Evolutionary conservation across 2,888 invertebrate species (phyloP).

Genomic region (Frankliniella fusca): DNA sequence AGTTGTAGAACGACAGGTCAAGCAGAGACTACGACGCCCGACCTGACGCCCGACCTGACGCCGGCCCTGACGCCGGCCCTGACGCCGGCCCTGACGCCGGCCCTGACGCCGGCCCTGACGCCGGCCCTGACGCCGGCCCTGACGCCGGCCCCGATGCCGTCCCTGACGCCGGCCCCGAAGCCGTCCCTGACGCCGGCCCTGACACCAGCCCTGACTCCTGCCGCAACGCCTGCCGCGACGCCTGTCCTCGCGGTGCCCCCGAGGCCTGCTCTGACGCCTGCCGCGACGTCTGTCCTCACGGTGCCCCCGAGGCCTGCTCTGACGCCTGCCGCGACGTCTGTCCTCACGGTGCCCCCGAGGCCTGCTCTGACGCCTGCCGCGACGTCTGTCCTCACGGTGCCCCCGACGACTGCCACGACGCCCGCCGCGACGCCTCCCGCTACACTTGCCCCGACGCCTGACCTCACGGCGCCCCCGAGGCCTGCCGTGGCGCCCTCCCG

Average conservation of each 20-base stretch:
- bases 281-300: not conserved
- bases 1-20: too few species aligned
- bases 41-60: not conserved
- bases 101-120: not conserved
- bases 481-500: not conserved
- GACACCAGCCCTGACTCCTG: not conserved
- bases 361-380: not conserved
- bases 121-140: not conserved
- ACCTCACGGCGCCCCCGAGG: too few species aligned
- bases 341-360: not conserved
- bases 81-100: not conserved
- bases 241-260: not conserved
- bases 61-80: not conserved
- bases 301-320: too few species aligned
- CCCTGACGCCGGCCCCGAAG: not conserved
- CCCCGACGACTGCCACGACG: not conserved
- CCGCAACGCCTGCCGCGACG: not conserved
- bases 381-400: not conserved
- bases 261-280: not conserved
- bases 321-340: not conserved
- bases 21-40: too few species aligned
- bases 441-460: not conserved
- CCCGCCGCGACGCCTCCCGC: not conserved
- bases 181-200: not conserved
- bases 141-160: not conserved